Base-by-base conservation (phyloP, 2,113 vertebrate genomes). In the Ondatra zibethicus region DNA sequence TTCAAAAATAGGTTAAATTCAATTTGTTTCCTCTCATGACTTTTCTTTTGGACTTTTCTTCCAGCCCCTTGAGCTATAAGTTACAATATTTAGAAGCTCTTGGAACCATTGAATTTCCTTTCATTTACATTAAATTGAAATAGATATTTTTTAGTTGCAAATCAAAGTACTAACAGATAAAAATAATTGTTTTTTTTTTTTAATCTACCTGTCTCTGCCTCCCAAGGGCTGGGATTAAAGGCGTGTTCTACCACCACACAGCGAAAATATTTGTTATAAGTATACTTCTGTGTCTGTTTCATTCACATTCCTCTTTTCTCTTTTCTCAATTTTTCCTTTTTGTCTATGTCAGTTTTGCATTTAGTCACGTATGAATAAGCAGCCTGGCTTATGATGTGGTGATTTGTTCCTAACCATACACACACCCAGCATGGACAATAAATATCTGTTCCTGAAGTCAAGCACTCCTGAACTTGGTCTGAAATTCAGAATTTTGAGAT, bases 1-100 rank as follows among this genome's bases (percentile, higher is more conserved):
- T 21, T 23, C 23, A 1, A 0, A 65, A 39, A 13, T 1, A 1
- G 50, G 1, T 27, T 33, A 29, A 50, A 25, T 10, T 14, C 13
- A 39, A 4, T 81, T 82, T 31, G n/a, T 21, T 13, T 61, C 25
- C 13, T 31, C 66, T 31, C 27, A 66, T 39, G 72, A 2, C 42
- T 5, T 55, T 73, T 76, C 42, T 17, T 17, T 81, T 25, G n/a
- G 13, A 0, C 29, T 86, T 55, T 92, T n/a, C 13, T 17, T 80
- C 27, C 16, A 63, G 7, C 42, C 23, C 2, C 12, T 42, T 70
- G 39, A 73, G 12, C 9, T 42, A 29, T 65, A 42, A 27, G 2
- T 7, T 21, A 39, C 4, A 25, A 21, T 72, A 50, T 0, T 5
- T 16, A 66, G 25, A 65, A 85, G 7, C 4, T 45, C 2, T 42